Conservation (phyloP, 2,113 vertebrate species). For the Apodemus sylvaticus region DNA sequence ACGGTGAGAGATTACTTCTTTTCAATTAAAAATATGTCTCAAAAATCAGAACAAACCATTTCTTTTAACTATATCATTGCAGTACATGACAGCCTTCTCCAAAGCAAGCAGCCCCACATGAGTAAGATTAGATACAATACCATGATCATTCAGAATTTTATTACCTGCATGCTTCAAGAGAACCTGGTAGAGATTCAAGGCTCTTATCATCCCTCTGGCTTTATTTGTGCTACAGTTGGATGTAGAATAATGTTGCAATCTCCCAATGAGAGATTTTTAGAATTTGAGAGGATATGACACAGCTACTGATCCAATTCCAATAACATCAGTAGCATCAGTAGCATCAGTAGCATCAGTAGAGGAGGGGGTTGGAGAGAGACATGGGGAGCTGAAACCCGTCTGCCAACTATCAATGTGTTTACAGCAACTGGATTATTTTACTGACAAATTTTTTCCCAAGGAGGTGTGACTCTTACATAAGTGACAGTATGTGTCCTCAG, state of each 20-base stretch:
- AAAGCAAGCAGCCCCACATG: not conserved
- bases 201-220: not conserved
- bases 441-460: not conserved
- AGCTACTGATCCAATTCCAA: not conserved
- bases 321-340: slow-evolving; percentile 23
- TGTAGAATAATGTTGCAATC: not conserved
- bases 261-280: not conserved
- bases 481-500: not conserved
- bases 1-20: not conserved
- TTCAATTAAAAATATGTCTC: not conserved
- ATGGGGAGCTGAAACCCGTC: not conserved
- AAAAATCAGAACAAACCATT: not conserved
- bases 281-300: not conserved
- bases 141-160: not conserved
- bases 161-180: not conserved
- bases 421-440: slow-evolving; percentile 1
- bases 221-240: not conserved
- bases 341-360: slow-evolving; percentile 45
- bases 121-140: not conserved
- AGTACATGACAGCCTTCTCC: not conserved
- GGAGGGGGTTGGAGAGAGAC: not conserved
- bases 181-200: not conserved
- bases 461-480: slow-evolving; percentile 10
- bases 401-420: not conserved
- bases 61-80: not conserved